Evolutionary conservation across 2,113 vertebrate species (phyloP).

Genomic region (Neolamprologus sp.): DNA sequence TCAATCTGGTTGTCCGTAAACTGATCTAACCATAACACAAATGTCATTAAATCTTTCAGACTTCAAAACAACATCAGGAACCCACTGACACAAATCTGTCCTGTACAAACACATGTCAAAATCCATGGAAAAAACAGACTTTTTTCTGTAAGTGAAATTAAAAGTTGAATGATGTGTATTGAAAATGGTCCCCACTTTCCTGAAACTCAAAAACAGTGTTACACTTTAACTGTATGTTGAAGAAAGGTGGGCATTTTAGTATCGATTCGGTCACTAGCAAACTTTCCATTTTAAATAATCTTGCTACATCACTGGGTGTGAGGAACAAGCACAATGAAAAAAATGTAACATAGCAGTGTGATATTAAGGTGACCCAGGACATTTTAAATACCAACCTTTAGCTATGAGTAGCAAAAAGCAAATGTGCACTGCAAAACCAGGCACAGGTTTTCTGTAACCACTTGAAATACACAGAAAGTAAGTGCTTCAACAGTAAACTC

Average conservation of each 20-base stretch:
- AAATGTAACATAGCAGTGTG: neutral
- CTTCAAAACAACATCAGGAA: neutral
- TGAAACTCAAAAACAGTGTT: neutral
- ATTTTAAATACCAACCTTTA: neutral
- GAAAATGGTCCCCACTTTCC: neutral
- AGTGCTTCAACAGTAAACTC: neutral
- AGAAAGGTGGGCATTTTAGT: neutral
- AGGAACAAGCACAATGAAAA: neutral
- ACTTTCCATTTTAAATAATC: neutral
- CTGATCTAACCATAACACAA: neutral
- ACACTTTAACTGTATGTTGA: neutral
- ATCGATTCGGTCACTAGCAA: neutral
- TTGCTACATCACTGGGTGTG: neutral
- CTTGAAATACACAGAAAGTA: slow-evolving; percentile 16
- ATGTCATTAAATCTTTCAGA: neutral
- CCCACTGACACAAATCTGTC: neutral
- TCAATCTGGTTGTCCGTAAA: neutral
- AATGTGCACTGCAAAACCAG: neutral
- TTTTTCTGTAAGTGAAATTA: neutral
- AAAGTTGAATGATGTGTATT: neutral
- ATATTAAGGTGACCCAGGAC: neutral
- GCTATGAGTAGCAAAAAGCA: neutral
- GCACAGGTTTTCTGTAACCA: neutral
- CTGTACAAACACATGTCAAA: neutral
- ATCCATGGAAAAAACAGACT: neutral